These are phyloP conservation scores for Catamblyrhynchus diadema DNA, from an alignment of 2,797 vertebrate species.

Conservation along the genomic window DNA sequence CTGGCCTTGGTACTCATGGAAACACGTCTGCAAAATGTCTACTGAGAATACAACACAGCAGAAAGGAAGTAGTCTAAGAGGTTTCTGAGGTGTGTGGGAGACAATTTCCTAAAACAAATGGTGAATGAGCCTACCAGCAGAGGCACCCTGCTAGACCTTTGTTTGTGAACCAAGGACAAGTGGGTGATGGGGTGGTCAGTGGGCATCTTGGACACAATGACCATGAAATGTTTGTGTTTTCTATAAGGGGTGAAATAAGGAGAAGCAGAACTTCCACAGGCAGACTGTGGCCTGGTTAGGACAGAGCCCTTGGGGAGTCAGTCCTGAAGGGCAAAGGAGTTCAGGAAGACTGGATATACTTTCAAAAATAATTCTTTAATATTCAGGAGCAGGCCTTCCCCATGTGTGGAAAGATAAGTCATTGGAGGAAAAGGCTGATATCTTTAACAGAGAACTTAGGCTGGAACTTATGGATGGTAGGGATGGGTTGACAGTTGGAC, in stretches of 20 bases:
- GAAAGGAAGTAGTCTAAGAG: not conserved
- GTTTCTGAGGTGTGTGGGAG: not conserved
- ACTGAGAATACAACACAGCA: not conserved
- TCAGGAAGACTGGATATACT: not conserved
- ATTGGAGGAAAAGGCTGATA: not conserved
- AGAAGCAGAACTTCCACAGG: not conserved
- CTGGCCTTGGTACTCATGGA: not conserved
- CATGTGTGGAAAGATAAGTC: not conserved
- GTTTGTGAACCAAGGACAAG: not conserved
- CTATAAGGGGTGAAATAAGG: not conserved
- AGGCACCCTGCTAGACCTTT: no score
- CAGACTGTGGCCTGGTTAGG: not conserved
- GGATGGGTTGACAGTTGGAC: not conserved
- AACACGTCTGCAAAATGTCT: not conserved
- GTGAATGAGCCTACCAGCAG: not conserved
- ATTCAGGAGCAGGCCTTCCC: not conserved
- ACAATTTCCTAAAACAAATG: not conserved
- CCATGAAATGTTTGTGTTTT: not conserved
- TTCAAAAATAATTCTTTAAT: not conserved
- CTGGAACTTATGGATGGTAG: not conserved
- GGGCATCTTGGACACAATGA: not conserved
- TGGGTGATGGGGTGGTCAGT: not conserved
- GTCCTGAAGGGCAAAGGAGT: not conserved
- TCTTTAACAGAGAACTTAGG: not conserved
- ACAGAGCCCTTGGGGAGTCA: not conserved